Evolutionary conservation across 2,888 invertebrate genomes (phyloP).

Genomic region (Troides helena): DNA sequence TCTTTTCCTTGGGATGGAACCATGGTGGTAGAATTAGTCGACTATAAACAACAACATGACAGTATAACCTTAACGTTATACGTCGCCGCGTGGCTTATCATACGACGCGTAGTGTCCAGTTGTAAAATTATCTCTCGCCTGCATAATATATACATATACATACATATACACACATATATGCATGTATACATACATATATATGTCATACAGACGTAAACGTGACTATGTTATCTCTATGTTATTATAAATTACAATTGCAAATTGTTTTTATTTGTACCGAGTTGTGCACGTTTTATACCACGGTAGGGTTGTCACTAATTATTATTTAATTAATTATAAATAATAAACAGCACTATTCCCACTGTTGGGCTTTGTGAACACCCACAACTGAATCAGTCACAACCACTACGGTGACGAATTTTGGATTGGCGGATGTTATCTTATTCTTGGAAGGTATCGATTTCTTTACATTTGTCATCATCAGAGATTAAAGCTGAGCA

Average conservation of each 20-base stretch:
- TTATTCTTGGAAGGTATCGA: no score
- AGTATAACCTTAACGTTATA: constrained; percentile 11
- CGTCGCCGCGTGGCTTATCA: constrained; percentile 51
- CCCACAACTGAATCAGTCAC: no score
- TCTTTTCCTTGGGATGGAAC: no score
- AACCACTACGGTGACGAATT: no score
- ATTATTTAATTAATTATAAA: neutral
- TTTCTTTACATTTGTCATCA: no score
- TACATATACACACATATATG: constrained; percentile 25
- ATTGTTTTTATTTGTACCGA: constrained; percentile 25
- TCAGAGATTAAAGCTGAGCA: no score
- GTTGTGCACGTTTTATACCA: neutral
- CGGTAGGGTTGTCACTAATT: constrained; percentile 17
- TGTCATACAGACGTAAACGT: constrained; percentile 29
- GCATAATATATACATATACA: constrained; percentile 13
- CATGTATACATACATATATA: neutral
- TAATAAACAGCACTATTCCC: neutral
- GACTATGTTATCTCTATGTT: constrained; percentile 26
- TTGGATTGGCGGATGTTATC: no score
- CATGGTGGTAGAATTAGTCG: no score
- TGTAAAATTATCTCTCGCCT: constrained; percentile 55
- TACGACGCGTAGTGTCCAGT: constrained; percentile 41
- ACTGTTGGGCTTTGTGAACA: no score
- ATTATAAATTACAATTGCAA: constrained; percentile 29
- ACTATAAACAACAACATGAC: no score